Conservation (phyloP, 2,113 vertebrate species). For the Microcebus griseorufus region DNA sequence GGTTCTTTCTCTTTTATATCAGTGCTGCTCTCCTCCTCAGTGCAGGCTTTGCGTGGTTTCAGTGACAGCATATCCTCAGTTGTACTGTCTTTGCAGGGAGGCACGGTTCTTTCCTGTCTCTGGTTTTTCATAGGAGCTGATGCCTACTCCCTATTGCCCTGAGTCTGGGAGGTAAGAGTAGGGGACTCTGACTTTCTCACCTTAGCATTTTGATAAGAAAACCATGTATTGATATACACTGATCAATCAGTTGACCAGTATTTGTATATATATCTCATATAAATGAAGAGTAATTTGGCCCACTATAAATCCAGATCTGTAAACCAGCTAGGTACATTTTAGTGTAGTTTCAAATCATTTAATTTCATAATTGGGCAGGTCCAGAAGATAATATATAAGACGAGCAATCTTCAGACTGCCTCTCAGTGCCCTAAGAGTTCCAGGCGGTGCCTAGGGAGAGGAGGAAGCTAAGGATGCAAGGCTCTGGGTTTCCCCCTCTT, state of each 20-base stretch:
- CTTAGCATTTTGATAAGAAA: neutral
- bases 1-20: neutral
- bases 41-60: neutral
- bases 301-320: neutral
- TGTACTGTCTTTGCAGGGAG: neutral
- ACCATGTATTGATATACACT: neutral
- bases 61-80: neutral
- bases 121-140: neutral
- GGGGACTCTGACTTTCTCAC: neutral
- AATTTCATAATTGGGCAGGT: constrained; percentile 32
- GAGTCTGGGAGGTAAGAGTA: neutral
- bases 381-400: neutral
- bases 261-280: neutral
- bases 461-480: neutral
- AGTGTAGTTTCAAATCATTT: constrained; percentile 4
- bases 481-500: neutral
- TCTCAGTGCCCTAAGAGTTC: neutral
- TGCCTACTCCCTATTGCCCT: neutral
- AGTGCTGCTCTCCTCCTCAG: neutral
- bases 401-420: neutral
- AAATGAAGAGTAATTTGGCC: neutral
- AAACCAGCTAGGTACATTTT: neutral
- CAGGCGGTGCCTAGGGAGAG: neutral
- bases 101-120: neutral
- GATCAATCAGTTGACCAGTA: neutral